Conservation (phyloP, 2,113 vertebrate genomes). For the Scalopus aquaticus region DNA sequence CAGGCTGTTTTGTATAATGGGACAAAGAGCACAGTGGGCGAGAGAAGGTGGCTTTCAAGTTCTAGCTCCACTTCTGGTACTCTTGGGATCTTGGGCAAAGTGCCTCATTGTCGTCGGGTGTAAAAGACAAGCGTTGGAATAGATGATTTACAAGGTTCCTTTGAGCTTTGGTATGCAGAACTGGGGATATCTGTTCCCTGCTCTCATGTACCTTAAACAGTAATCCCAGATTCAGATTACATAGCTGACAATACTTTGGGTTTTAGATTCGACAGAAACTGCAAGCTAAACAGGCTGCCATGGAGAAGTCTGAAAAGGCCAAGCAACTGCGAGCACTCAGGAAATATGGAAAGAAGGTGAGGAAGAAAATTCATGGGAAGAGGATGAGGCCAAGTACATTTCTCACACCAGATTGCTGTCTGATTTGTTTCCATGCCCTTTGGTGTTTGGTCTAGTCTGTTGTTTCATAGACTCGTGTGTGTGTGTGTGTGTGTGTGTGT, state of each 20-base stretch:
- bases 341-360: conserved; percentile 98
- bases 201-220: neutral
- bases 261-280: conserved; percentile 93
- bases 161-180: neutral
- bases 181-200: neutral
- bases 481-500: too few relatives aligned
- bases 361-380: neutral
- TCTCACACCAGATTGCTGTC: neutral
- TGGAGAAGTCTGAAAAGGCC: conserved; percentile 96
- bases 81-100: neutral
- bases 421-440: neutral
- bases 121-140: neutral
- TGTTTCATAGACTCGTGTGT: neutral
- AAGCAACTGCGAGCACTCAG: conserved; percentile 96
- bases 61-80: neutral
- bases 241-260: neutral
- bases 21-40: neutral
- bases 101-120: neutral
- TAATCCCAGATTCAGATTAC: neutral
- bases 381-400: neutral
- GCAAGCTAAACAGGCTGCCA: conserved; percentile 91
- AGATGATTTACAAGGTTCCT: neutral
- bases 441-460: neutral
- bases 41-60: neutral
- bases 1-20: neutral